These are phyloP conservation scores for Sarcophaga rosellei DNA, from an alignment of 2,888 invertebrate species.

Conservation along the genomic window DNA sequence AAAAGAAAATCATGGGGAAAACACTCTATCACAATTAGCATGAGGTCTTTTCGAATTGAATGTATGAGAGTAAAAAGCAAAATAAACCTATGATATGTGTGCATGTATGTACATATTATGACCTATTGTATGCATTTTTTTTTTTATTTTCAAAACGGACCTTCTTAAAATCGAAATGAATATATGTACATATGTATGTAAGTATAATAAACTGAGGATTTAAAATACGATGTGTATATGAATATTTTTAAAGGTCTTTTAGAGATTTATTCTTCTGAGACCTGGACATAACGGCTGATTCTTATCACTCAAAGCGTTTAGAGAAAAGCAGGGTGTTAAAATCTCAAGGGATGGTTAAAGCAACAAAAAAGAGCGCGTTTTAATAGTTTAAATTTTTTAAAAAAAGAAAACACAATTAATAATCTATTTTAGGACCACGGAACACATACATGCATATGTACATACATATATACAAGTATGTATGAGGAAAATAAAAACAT, in stretches of 20 bases:
- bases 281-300: not conserved
- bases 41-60: constrained; percentile 26
- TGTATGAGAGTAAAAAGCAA: not conserved
- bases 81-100: not conserved
- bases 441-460: not conserved
- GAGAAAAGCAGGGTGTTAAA: constrained; percentile 57
- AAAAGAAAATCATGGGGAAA: constrained; percentile 44
- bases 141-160: not conserved
- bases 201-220: not conserved
- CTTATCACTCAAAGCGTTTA: constrained; percentile 23
- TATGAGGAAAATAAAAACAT: constrained; percentile 27
- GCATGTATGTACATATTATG: not conserved
- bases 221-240: constrained; percentile 4
- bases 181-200: not conserved
- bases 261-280: constrained; percentile 14
- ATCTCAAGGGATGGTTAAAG: constrained; percentile 25
- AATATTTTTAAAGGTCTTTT: constrained; percentile 47
- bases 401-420: constrained; percentile 40
- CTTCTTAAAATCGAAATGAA: not conserved
- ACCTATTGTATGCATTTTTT: not conserved
- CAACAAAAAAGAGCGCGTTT: no score
- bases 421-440: constrained; percentile 31
- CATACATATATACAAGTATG: not conserved
- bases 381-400: not conserved
- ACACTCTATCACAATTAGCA: constrained; percentile 31